Percentiles rank a stretch among this genome's conserved stretches.
phyloP scores from a whole-genome alignment of 2,888 invertebrate genomes.

The Seira sanloemensis region DNA sequence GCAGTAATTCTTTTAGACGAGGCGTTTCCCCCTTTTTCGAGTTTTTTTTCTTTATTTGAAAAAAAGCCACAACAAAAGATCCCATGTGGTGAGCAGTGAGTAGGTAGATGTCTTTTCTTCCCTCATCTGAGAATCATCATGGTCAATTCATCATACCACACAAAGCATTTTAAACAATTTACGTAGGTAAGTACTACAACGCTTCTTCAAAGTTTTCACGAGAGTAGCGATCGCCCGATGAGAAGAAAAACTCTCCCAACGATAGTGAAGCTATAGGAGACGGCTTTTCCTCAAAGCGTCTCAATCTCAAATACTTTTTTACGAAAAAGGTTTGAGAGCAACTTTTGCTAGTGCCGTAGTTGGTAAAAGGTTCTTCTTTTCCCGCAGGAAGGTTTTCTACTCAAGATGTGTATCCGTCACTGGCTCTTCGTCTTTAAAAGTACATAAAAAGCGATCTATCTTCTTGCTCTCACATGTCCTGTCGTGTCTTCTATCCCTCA shows the following conservation, averaged over 20 bases:
- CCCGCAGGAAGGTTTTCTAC: conserved; percentile 14
- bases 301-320: background rate
- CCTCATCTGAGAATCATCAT: conserved; percentile 34
- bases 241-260: too few relatives aligned
- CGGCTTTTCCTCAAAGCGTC: background rate
- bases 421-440: conserved; percentile 26
- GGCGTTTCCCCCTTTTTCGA: conserved; percentile 20
- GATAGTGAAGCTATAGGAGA: too few relatives aligned
- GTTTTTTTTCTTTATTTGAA: conserved; percentile 17
- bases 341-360: background rate
- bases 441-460: conserved; percentile 50
- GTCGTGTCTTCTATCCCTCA: conserved; percentile 31
- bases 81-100: conserved; percentile 45
- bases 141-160: conserved; percentile 56
- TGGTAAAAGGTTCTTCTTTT: conserved; percentile 12
- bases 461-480: conserved; percentile 47
- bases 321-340: conserved; percentile 12
- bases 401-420: conserved; percentile 6
- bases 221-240: background rate
- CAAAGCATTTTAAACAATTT: conserved; percentile 21
- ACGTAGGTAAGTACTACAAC: background rate
- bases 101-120: conserved; percentile 33
- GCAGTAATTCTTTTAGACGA: conserved; percentile 51
- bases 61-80: conserved; percentile 57
- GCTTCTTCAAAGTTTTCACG: background rate